Percentiles rank a stretch among this genome's conserved stretches.
Evolutionary conservation across 1,140 invertebrate genomes (phyloP).

Genomic region (Leptinotarsa undecemlineata): DNA sequence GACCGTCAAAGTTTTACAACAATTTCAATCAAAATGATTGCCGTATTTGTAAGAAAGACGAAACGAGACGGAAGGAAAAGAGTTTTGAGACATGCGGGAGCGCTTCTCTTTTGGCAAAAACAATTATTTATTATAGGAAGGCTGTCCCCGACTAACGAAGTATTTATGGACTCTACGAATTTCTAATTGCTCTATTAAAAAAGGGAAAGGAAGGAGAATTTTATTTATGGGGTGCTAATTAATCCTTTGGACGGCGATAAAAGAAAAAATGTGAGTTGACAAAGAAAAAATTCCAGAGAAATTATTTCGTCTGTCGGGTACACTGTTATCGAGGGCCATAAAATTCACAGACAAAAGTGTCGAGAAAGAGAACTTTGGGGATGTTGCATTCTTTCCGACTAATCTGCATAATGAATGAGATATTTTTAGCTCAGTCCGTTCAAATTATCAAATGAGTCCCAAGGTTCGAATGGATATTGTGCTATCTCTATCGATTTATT

Average conservation of each 20-base stretch:
- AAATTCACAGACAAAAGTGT: too few relatives aligned
- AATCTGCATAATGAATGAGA: too few relatives aligned
- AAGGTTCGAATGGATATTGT: too few relatives aligned
- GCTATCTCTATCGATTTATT: too few relatives aligned
- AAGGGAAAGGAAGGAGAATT: constrained; percentile 1
- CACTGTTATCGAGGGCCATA: too few relatives aligned
- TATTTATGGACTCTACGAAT: constrained; percentile 17
- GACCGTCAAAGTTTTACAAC: constrained; percentile 43
- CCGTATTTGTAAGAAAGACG: constrained; percentile 38
- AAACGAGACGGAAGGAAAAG: constrained; percentile 21
- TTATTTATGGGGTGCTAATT: constrained; percentile 11
- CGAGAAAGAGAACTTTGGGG: too few relatives aligned
- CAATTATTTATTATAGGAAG: constrained; percentile 14
- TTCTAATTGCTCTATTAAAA: constrained; percentile 9
- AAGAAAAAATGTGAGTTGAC: constrained; percentile 1
- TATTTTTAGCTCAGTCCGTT: too few relatives aligned
- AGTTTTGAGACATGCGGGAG: constrained; percentile 12
- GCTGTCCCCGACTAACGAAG: constrained; percentile 11
- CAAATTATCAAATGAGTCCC: too few relatives aligned
- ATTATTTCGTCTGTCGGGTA: too few relatives aligned
- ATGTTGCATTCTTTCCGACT: too few relatives aligned
- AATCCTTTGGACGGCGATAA: not conserved
- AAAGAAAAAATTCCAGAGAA: not conserved
- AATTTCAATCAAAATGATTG: constrained; percentile 46
- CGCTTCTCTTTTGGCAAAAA: not conserved